Evolutionary conservation across 2,113 vertebrate species (phyloP).

Genomic region (Jacana jacana): DNA sequence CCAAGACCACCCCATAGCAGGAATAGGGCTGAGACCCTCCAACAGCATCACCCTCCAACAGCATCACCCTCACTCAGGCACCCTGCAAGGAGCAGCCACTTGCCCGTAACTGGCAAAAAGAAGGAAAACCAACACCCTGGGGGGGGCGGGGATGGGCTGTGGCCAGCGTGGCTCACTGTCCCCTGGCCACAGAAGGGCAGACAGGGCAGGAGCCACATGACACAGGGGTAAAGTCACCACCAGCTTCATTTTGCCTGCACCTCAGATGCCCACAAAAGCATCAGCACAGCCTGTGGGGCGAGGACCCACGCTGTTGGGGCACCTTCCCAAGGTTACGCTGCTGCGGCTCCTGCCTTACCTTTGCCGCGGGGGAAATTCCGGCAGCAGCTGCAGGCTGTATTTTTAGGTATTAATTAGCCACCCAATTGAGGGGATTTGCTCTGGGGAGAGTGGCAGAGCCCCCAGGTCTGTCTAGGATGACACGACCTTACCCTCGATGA

Average conservation of each 20-base stretch:
- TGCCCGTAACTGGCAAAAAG: accelerated
- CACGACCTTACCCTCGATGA: conserved; percentile 35
- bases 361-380: conserved; percentile 40
- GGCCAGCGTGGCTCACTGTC: accelerated
- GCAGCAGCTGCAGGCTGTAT: conserved; percentile 63
- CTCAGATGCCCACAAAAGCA: not conserved
- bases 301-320: not conserved
- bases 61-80: accelerated
- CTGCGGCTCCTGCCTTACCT: not conserved
- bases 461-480: conserved; percentile 41
- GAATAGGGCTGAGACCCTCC: not conserved
- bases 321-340: conserved; percentile 2
- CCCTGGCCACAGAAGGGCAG: not conserved
- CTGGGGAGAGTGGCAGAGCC: conserved; percentile 20
- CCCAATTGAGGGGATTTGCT: conserved; percentile 53
- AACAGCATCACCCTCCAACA: not conserved
- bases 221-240: not conserved
- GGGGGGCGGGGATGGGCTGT: not conserved
- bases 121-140: not conserved
- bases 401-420: conserved; percentile 66
- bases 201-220: not conserved
- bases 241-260: not conserved
- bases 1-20: not conserved
- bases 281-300: accelerated
- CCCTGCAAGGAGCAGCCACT: not conserved